A percentile compares a stretch with the other conserved stretches of the same genome.
Conservation (phyloP, 2,113 vertebrate genomes). For the Rhombomys opimus region DNA sequence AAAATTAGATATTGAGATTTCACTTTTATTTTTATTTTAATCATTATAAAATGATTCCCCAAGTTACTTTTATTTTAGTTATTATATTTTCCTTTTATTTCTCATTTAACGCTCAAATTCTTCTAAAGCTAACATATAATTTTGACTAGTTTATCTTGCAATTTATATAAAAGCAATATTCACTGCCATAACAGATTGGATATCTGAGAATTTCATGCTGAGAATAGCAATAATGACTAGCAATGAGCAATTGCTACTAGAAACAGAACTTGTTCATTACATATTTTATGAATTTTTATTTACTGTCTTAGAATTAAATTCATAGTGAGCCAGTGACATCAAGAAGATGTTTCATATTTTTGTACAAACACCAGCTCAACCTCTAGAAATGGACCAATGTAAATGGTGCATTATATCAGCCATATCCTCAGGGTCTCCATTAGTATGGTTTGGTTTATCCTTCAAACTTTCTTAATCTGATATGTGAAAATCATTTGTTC, state of each 20-base stretch:
- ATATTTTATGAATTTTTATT: slow-evolving; percentile 46
- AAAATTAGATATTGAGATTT: slow-evolving; percentile 29
- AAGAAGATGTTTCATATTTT: slow-evolving; percentile 8
- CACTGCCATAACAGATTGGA: not conserved
- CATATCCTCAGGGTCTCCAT: not conserved
- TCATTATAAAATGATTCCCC: slow-evolving; percentile 28
- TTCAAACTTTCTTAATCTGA: slow-evolving; percentile 29
- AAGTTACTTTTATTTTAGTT: slow-evolving; percentile 16
- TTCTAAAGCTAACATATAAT: slow-evolving; percentile 50
- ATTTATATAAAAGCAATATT: slow-evolving; percentile 29
- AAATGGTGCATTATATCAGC: not conserved
- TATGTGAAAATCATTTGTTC: slow-evolving; percentile 47
- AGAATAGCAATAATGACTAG: not conserved
- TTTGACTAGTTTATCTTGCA: slow-evolving; percentile 37
- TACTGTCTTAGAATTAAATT: slow-evolving; percentile 50
- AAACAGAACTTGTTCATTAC: not conserved
- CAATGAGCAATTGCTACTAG: not conserved
- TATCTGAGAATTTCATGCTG: not conserved
- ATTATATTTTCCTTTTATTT: not conserved
- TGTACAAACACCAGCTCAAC: slow-evolving; percentile 36
- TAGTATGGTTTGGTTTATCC: not conserved
- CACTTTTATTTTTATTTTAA: slow-evolving; percentile 40
- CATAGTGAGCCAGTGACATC: not conserved
- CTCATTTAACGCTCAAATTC: slow-evolving; percentile 14
- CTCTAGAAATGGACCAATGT: slow-evolving; percentile 11